Base-by-base conservation (phyloP, 1,140 invertebrate genomes). In the Drosophila asahinai region DNA sequence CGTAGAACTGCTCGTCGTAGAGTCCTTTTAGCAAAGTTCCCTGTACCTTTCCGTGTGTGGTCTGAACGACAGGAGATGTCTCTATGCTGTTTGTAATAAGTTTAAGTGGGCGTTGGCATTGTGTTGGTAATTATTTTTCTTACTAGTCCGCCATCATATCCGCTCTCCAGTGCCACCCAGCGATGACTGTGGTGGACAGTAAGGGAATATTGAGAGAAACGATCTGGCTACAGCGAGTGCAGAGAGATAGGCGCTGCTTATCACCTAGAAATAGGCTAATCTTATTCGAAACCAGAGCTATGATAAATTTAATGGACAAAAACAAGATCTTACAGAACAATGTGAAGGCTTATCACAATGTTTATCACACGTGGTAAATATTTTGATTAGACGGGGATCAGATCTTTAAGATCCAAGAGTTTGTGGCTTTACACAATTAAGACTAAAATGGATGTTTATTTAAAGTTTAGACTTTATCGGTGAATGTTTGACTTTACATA, bases 1-100 rank as follows among this genome's bases (percentile, higher is more conserved):
- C 68, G 30, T 86, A 92, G 25, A 68, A 92, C 17, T 30, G 43
- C 12, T 82, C 77, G 14, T 86, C 93, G n/a, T 86, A 89, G 6
- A 83, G 49, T 0, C 81, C 63, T 8, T 65, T 70, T 0, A 68
- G 40, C 9, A 79, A 47, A 2, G 30, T 42, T 14, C 93, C 93
- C 7, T 71, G 61, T 8, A 93, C 67, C 19, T 63, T 55, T 2
- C 91, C 91, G 19, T 81, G 75, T 0, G 76, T 81, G 0, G 91
- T 91, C 17, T 71, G 38, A 27, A 49, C 15, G 19, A 73, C 43
- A 45, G 52, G 52, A 40, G 7, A 25, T 14, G 9, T 40, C 54
- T 57, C 54, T 40, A 19, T 25, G 54, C 54, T 57, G 5, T n/a
- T 22, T 22, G 14, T 1, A 9, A 4, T 14, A 17, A 22, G 3